phyloP scores from a whole-genome alignment of 2,797 vertebrate genomes.

The Sebastolobus altivelis region DNA sequence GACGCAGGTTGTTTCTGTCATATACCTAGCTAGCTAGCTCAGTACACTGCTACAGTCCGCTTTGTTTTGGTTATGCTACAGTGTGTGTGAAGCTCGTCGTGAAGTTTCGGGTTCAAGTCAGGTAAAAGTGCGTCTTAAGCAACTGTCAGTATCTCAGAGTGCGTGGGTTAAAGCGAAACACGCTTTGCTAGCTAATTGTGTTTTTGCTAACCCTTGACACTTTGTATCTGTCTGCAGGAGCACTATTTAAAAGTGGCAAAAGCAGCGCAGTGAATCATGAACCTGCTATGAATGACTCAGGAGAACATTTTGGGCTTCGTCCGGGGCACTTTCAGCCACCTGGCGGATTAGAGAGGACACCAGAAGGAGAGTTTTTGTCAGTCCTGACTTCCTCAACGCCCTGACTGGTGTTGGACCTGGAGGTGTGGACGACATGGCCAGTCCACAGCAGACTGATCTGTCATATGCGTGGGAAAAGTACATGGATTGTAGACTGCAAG shows the following conservation, averaged over 20 bases:
- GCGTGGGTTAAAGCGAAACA: not conserved
- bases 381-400: conserved; percentile 33
- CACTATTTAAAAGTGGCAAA: conserved; percentile 55
- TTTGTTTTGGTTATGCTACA: conserved; percentile 64
- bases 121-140: conserved; percentile 9
- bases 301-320: conserved; percentile 48
- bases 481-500: conserved; percentile 85
- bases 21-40: conserved; percentile 53
- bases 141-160: not conserved
- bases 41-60: not conserved
- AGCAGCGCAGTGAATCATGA: conserved; percentile 55
- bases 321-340: conserved; percentile 50
- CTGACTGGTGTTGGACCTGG: conserved; percentile 33
- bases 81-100: conserved; percentile 10
- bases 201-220: conserved; percentile 40
- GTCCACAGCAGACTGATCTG: conserved; percentile 77
- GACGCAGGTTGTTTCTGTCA: conserved; percentile 27
- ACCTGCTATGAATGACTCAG: conserved; percentile 69
- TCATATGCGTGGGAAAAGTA: conserved; percentile 87
- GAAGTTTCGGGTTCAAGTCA: conserved; percentile 50
- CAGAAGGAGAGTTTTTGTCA: not conserved
- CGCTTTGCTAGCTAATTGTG: not conserved
- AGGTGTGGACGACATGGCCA: conserved; percentile 70
- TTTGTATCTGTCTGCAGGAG: conserved; percentile 61
- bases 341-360: conserved; percentile 48